These are phyloP conservation scores for Coccyzus lansbergi DNA, from an alignment of 2,797 vertebrate genomes.

Conservation along the genomic window DNA sequence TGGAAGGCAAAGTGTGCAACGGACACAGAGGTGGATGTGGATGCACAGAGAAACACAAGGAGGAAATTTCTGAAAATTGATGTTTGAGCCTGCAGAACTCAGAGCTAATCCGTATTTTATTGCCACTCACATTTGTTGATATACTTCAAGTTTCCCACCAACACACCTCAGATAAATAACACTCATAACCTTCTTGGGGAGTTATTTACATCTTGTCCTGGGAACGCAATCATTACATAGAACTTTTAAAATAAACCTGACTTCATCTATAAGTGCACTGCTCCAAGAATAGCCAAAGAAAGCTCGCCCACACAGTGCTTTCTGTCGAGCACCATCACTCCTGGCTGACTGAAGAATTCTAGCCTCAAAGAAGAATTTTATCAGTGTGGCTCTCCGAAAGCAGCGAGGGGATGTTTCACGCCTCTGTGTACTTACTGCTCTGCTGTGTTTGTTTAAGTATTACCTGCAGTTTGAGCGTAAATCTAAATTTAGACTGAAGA, in stretches of 20 bases:
- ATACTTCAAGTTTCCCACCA: background rate
- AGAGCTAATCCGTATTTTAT: background rate
- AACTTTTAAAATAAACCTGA: background rate
- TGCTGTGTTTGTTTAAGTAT: background rate
- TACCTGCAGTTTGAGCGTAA: background rate
- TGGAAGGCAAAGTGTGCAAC: background rate
- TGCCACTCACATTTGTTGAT: background rate
- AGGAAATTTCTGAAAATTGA: background rate
- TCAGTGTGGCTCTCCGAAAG: background rate
- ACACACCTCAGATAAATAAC: background rate
- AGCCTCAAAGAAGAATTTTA: background rate
- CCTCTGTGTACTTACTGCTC: background rate
- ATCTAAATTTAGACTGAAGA: background rate
- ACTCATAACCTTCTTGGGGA: background rate
- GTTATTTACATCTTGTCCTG: background rate
- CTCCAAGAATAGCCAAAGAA: background rate
- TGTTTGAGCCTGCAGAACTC: background rate
- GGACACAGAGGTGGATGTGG: accelerated
- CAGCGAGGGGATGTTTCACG: background rate
- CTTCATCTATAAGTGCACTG: background rate
- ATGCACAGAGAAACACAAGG: background rate
- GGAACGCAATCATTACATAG: background rate
- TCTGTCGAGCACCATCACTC: background rate
- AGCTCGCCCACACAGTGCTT: accelerated
- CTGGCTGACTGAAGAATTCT: background rate